A percentile compares a stretch with the other conserved stretches of the same genome.
Evolutionary conservation across 2,113 vertebrate species (phyloP).

Genomic region (Rattus rattus): DNA sequence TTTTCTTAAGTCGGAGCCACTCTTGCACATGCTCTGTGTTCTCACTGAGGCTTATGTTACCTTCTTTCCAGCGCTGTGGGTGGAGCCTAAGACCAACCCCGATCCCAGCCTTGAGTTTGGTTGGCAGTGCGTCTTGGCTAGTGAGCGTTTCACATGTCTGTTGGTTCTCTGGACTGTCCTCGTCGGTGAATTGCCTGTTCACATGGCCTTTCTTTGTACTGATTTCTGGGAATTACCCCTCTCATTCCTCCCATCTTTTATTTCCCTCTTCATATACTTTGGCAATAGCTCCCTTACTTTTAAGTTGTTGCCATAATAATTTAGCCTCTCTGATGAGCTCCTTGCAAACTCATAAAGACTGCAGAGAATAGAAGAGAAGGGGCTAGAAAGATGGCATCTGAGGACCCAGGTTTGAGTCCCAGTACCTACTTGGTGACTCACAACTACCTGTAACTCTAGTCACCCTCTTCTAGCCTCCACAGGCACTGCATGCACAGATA

Average conservation of each 20-base stretch:
- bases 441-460: neutral
- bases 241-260: neutral
- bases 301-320: neutral
- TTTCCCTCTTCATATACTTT: neutral
- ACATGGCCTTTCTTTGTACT: neutral
- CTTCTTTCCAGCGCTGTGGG: neutral
- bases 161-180: neutral
- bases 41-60: neutral
- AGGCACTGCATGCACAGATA: neutral
- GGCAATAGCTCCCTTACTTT: neutral
- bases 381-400: neutral
- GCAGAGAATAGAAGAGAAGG: neutral
- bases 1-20: neutral
- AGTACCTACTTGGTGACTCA: neutral
- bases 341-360: neutral
- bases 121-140: neutral
- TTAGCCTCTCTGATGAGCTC: neutral
- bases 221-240: neutral
- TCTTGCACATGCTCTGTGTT: too few species aligned
- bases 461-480: neutral
- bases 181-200: neutral
- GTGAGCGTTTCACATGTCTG: neutral
- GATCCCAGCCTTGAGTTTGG: neutral
- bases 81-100: neutral
- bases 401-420: neutral